These are phyloP conservation scores for Hemithea aestivaria DNA, from an alignment of 2,888 invertebrate species.

Conservation along the genomic window DNA sequence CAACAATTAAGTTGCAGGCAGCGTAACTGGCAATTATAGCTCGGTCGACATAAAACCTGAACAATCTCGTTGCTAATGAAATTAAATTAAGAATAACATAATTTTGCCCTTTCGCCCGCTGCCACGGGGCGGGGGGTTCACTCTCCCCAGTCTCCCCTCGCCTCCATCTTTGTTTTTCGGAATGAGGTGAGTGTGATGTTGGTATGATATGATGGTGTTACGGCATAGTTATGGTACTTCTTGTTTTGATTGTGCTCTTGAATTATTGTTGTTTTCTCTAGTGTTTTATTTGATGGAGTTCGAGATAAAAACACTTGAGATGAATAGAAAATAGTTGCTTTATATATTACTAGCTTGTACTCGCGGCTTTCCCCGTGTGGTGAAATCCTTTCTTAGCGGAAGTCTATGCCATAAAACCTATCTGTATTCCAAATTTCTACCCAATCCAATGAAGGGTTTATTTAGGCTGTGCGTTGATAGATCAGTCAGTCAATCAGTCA, in stretches of 20 bases:
- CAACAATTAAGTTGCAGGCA: slow-evolving; percentile 35
- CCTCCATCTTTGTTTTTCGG: slow-evolving; percentile 59
- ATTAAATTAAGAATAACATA: slow-evolving; percentile 72
- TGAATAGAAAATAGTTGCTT: too few relatives aligned
- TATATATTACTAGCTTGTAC: background rate
- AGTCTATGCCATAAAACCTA: too few relatives aligned
- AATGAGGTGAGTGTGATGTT: slow-evolving; percentile 48
- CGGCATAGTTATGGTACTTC: slow-evolving; percentile 20
- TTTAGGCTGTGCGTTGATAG: too few relatives aligned
- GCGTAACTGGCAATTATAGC: slow-evolving; percentile 29
- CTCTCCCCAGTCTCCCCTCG: slow-evolving; percentile 8
- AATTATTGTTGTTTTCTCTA: slow-evolving; percentile 27
- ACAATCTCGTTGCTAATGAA: slow-evolving; percentile 68
- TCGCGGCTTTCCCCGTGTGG: too few relatives aligned
- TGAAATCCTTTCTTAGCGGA: too few relatives aligned
- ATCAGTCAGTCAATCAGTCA: too few relatives aligned
- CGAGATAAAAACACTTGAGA: too few relatives aligned
- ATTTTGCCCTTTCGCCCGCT: slow-evolving; percentile 40
- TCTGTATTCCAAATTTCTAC: too few relatives aligned
- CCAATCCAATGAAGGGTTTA: too few relatives aligned
- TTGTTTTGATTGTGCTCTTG: slow-evolving; percentile 24
- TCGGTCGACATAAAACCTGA: slow-evolving; percentile 35
- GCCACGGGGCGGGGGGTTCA: too few relatives aligned
- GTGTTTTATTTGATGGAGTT: slow-evolving; percentile 23
- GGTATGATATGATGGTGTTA: slow-evolving; percentile 37